Conservation (phyloP, 2,113 vertebrate genomes). For the Cyprinodon brontotheroides region DNA sequence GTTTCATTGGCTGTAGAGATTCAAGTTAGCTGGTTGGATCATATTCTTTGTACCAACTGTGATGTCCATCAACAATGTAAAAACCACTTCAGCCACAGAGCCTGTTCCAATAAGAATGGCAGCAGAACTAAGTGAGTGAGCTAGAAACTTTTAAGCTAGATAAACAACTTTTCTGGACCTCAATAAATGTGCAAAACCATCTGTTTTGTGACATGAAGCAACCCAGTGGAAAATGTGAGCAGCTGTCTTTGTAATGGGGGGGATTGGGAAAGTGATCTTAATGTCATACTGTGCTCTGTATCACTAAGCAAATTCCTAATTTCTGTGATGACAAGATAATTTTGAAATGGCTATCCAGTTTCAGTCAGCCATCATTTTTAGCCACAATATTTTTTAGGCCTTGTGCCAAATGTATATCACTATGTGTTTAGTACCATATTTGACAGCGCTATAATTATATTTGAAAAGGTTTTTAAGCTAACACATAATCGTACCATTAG, state of each 20-base stretch:
- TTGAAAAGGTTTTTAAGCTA: not conserved
- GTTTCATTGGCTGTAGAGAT: conserved; percentile 33
- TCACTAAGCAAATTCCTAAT: conserved; percentile 8
- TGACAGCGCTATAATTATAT: not conserved
- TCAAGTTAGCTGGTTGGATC: conserved; percentile 52
- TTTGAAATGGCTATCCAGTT: conserved; percentile 3
- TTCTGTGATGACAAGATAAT: conserved; percentile 13
- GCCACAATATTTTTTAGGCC: not conserved
- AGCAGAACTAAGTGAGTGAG: conserved; percentile 22
- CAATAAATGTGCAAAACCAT: conserved; percentile 2
- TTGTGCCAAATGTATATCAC: not conserved
- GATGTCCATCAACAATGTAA: conserved; percentile 36
- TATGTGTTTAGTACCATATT: not conserved
- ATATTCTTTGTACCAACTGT: conserved; percentile 46
- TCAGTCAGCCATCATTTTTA: not conserved
- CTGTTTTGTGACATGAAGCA: not conserved
- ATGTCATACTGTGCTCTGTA: conserved; percentile 3
- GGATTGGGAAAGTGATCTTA: conserved; percentile 2
- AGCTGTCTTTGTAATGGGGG: not conserved
- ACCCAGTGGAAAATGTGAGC: not conserved
- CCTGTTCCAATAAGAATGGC: conserved; percentile 54
- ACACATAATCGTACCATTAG: not conserved
- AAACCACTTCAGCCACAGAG: conserved; percentile 53
- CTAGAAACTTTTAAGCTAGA: not conserved
- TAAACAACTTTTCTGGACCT: not conserved